Evolutionary conservation across 1,140 invertebrate species (phyloP).

Genomic region (Dreissena rostriformis): DNA sequence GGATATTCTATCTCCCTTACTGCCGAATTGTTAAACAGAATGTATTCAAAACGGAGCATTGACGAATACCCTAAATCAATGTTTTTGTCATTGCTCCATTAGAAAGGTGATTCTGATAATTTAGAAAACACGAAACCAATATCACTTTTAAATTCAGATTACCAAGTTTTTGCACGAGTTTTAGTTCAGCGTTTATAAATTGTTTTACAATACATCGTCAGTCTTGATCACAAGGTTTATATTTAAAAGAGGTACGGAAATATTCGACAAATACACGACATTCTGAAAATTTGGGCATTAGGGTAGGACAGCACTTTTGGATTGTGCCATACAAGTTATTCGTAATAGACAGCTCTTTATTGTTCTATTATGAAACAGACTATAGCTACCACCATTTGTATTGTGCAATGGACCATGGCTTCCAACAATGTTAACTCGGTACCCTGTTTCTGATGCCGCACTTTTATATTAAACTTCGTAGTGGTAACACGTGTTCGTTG

Average conservation of each 20-base stretch:
- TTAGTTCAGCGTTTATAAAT: conserved; percentile 14
- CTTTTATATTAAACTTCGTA: no score
- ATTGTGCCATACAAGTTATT: no score
- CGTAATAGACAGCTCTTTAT: no score
- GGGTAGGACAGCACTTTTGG: no score
- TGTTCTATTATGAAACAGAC: no score
- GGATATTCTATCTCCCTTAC: conserved; percentile 3
- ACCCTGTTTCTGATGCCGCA: no score
- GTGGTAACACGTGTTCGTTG: no score
- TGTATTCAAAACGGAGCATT: conserved; percentile 13
- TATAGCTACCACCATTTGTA: no score
- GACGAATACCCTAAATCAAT: conserved; percentile 12
- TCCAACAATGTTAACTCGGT: no score
- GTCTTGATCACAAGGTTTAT: conserved; percentile 40
- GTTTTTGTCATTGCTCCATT: conserved; percentile 12
- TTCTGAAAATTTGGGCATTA: no score
- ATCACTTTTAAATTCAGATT: conserved; percentile 42
- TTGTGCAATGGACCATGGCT: no score
- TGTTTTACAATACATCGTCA: conserved; percentile 23
- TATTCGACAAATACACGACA: no score
- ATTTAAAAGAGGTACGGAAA: not conserved
- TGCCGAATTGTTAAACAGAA: conserved; percentile 11
- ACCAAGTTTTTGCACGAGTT: conserved; percentile 30
- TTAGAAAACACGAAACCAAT: conserved; percentile 43
- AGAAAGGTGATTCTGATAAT: conserved; percentile 31